A percentile compares a stretch with the other conserved stretches of the same genome.
These are phyloP conservation scores for Mycalesis mineus DNA, from an alignment of 2,888 invertebrate genomes.

Conservation along the genomic window DNA sequence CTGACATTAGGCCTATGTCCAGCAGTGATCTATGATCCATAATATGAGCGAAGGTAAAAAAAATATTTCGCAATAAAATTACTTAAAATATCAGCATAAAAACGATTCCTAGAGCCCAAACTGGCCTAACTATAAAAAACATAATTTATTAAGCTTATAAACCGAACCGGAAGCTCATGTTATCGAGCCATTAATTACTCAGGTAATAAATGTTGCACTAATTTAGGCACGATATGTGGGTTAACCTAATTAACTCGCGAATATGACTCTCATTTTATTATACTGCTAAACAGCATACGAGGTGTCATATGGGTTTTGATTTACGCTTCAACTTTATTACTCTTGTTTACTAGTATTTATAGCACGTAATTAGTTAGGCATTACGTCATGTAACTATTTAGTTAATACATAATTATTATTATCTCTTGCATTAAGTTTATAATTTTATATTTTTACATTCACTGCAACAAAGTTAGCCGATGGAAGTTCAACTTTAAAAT, in stretches of 20 bases:
- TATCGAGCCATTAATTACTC: slow-evolving; percentile 4
- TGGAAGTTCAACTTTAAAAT: too few species aligned
- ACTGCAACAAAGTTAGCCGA: too few species aligned
- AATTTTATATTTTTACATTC: too few species aligned
- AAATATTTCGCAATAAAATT: too few species aligned
- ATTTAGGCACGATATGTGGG: slow-evolving; percentile 10
- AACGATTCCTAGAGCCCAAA: background rate
- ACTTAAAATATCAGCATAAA: background rate
- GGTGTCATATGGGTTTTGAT: slow-evolving; percentile 10
- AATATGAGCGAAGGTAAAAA: too few species aligned
- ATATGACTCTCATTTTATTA: slow-evolving; percentile 15
- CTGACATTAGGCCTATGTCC: too few species aligned
- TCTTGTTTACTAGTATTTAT: slow-evolving; percentile 7
- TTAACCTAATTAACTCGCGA: slow-evolving; percentile 11
- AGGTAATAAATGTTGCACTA: slow-evolving; percentile 9
- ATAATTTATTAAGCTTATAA: background rate
- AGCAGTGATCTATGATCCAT: too few species aligned
- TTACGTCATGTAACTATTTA: background rate
- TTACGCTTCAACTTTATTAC: slow-evolving; percentile 12
- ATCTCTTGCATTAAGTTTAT: too few species aligned
- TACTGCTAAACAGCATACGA: slow-evolving; percentile 6
- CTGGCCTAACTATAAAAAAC: background rate
- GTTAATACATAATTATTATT: too few species aligned
- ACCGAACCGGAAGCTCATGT: background rate
- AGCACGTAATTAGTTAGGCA: background rate